Conservation (phyloP, 2,113 vertebrate species). For the Pseudopipra pipra region DNA sequence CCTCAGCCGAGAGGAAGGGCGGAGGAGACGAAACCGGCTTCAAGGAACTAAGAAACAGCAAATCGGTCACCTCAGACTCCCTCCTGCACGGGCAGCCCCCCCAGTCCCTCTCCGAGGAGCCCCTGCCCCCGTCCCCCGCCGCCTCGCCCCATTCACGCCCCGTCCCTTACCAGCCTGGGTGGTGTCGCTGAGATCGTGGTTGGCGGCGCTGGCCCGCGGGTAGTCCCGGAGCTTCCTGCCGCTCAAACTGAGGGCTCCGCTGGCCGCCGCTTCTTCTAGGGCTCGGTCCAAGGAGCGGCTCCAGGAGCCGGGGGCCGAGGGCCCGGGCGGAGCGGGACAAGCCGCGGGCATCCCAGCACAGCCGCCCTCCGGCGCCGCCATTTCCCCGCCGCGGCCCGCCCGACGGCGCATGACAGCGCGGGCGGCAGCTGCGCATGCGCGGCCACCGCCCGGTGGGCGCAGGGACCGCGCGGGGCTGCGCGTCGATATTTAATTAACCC, state of each 20-base stretch:
- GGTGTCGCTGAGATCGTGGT: slow-evolving; percentile 95
- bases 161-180: slow-evolving; percentile 87
- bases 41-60: background rate
- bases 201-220: slow-evolving; percentile 89
- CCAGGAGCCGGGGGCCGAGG: slow-evolving; percentile 83
- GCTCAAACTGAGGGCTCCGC: slow-evolving; percentile 89
- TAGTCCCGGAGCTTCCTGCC: slow-evolving; percentile 99
- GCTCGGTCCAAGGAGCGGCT: slow-evolving; percentile 92
- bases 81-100: background rate
- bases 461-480: accelerated
- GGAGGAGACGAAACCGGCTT: background rate
- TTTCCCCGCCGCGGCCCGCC: slow-evolving; percentile 67
- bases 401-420: background rate
- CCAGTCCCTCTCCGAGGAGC: background rate
- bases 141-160: background rate
- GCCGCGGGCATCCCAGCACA: background rate
- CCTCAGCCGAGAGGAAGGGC: slow-evolving; percentile 11
- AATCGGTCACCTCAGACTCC: background rate
- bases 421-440: background rate
- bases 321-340: slow-evolving; percentile 25
- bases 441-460: background rate
- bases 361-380: slow-evolving; percentile 83
- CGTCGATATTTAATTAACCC: no score
- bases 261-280: slow-evolving; percentile 90
- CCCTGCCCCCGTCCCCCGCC: background rate